Evolutionary conservation across 2,888 invertebrate species (phyloP).

Genomic region (Cenopis cana): DNA sequence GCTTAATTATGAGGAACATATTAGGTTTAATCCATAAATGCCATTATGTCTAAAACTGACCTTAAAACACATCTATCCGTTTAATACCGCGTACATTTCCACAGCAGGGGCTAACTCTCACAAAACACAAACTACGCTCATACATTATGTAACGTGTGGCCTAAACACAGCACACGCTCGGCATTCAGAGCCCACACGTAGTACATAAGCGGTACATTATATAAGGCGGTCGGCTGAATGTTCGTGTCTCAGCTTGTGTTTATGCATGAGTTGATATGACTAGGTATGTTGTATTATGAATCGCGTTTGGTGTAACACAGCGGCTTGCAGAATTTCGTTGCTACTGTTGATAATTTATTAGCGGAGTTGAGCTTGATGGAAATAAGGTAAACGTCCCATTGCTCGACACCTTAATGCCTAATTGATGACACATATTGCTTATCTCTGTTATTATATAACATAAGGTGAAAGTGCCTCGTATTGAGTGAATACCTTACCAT

Average conservation of each 20-base stretch:
- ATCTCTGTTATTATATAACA: too few species aligned
- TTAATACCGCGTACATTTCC: slow-evolving; percentile 2
- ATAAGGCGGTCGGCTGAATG: slow-evolving; percentile 28
- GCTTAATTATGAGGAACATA: too few species aligned
- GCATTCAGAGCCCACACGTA: slow-evolving; percentile 36
- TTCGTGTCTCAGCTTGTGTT: slow-evolving; percentile 9
- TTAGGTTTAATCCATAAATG: too few species aligned
- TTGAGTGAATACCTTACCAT: too few species aligned
- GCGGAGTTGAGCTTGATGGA: too few species aligned
- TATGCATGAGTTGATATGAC: slow-evolving; percentile 1
- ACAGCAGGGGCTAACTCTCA: slow-evolving; percentile 11
- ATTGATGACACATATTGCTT: too few species aligned
- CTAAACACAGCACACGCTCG: slow-evolving; percentile 47
- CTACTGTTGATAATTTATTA: too few species aligned
- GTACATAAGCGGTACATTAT: slow-evolving; percentile 20
- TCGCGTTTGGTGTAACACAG: background rate
- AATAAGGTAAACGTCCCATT: too few species aligned
- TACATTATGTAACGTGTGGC: slow-evolving; percentile 49
- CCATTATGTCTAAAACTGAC: background rate
- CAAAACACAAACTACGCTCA: slow-evolving; percentile 43
- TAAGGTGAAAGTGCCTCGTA: too few species aligned
- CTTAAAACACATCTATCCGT: background rate
- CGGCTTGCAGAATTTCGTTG: background rate
- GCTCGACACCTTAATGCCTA: too few species aligned
- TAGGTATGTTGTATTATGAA: too few species aligned